Base-by-base conservation (phyloP, 2,113 vertebrate species). In the Lophochroa leadbeateri region DNA sequence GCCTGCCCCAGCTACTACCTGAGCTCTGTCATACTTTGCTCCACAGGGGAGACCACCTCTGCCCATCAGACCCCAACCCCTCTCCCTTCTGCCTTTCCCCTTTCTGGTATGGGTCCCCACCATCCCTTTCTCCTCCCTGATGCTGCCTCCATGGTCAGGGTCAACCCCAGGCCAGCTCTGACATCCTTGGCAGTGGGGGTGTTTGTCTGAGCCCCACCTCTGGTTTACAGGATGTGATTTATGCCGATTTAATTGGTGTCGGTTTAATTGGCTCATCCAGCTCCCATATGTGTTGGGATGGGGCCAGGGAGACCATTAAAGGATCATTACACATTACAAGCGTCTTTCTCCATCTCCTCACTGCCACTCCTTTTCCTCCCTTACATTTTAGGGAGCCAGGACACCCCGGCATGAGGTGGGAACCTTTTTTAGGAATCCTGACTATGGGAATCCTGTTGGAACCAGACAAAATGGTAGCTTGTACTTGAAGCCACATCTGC, bases 231-330 rank as follows among this genome's bases (percentile, higher is more conserved):
- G 94, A 94, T 96, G 84, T 95, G 87, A 95, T 96, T 96, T 86
- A 94, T 90, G 78, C 78, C 87, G 89, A 68, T 94, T 97, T 97
- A 97, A 97, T 96, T 92, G 96, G 74, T 95, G 91, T 94, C 2
- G 8, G 84, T 95, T 95, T 96, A 96, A 94, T 96, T 96, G 94
- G 95, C 89, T 96, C 95, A 93, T 91, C 91, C 91, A 94, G 75
- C 84, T 95, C 91, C 91, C 96, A 96, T 96, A 95, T 96, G 95
- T 77, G 89, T 46, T 96, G 96, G 94, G 95, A 96, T 47, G 81
- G 80, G 96, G 94, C 96, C 96, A 97, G 84, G 39, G 89, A 94
- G 87, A 95, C 74, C 94, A 95, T 96, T 96, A 97, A 94, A 91
- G 58, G 57, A 74, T 89, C 91, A 91, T 87, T 96, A 82, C 84